Percentiles rank a stretch among this genome's conserved stretches.
Evolutionary conservation across 2,888 invertebrate species (phyloP).

Genomic region (Hirudinaria manillensis): DNA sequence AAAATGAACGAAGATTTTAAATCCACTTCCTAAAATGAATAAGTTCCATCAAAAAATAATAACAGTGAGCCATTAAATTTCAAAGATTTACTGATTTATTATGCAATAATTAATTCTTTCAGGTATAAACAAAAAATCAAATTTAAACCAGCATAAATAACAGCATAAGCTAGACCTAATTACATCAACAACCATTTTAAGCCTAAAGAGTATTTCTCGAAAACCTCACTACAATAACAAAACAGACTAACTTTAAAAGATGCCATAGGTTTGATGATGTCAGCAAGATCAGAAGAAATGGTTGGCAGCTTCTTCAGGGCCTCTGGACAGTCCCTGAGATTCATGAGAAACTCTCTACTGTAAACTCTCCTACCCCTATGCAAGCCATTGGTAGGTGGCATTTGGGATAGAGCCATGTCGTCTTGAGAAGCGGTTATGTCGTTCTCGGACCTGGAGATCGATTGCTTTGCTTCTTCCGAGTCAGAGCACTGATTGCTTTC

Average conservation of each 20-base stretch:
- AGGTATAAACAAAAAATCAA: background rate
- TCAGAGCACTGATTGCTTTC: background rate
- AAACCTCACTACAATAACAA: background rate
- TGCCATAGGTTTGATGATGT: constrained; percentile 16
- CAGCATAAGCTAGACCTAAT: background rate
- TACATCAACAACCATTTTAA: background rate
- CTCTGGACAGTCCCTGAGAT: constrained; percentile 19
- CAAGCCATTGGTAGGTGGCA: constrained; percentile 3
- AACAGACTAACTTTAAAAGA: background rate
- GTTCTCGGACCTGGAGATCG: too few relatives aligned
- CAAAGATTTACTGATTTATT: too few relatives aligned
- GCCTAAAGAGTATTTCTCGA: background rate
- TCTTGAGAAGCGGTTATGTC: too few relatives aligned
- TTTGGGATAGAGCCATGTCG: background rate
- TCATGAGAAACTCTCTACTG: constrained; percentile 25
- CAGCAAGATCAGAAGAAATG: constrained; percentile 18
- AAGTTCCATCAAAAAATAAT: too few relatives aligned
- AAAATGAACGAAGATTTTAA: background rate
- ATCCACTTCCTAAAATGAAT: background rate
- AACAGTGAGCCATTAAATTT: too few relatives aligned
- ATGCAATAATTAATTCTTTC: too few relatives aligned
- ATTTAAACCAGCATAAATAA: background rate
- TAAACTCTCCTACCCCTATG: constrained; percentile 16
- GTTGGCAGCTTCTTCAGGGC: constrained; percentile 8
- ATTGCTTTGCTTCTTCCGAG: too few relatives aligned